phyloP scores from a whole-genome alignment of 2,797 vertebrate genomes.

The Betta splendens region DNA sequence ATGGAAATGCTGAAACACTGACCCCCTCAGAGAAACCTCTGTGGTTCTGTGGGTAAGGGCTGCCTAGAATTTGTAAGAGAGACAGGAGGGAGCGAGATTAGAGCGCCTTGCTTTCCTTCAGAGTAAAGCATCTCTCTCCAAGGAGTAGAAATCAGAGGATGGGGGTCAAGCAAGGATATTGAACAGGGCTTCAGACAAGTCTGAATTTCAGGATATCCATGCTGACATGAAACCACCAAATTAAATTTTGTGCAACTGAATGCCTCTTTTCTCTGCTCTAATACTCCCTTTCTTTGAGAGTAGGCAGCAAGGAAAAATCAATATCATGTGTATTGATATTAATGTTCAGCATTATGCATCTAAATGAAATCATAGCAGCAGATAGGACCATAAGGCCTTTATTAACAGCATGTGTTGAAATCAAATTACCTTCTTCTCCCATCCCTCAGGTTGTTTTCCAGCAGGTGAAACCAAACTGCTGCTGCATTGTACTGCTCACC shows the following conservation, averaged over 20 bases:
- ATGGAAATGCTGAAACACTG: constrained; percentile 45
- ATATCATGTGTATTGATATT: constrained; percentile 80
- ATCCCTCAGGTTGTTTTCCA: constrained; percentile 48
- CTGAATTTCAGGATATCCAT: constrained; percentile 79
- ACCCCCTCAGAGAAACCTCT: constrained; percentile 53
- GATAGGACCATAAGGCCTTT: constrained; percentile 69
- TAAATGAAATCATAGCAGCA: constrained; percentile 78
- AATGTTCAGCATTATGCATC: constrained; percentile 76
- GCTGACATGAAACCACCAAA: constrained; percentile 79
- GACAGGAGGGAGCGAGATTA: constrained; percentile 46
- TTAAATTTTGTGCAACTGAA: constrained; percentile 80
- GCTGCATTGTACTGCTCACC: constrained; percentile 26
- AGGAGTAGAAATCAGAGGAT: constrained; percentile 64
- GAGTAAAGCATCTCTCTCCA: constrained; percentile 62
- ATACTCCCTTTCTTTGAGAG: constrained; percentile 62
- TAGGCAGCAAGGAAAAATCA: constrained; percentile 71
- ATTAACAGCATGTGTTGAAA: constrained; percentile 75
- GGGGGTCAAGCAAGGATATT: constrained; percentile 74
- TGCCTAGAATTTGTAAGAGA: constrained; percentile 50
- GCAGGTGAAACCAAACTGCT: constrained; percentile 56
- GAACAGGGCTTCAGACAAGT: constrained; percentile 73
- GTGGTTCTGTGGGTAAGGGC: constrained; percentile 56
- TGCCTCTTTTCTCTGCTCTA: constrained; percentile 58
- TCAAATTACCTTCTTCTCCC: constrained; percentile 57
- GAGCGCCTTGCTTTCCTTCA: constrained; percentile 50